phyloP scores from a whole-genome alignment of 1,140 invertebrate species.

The Bombus breviceps region DNA sequence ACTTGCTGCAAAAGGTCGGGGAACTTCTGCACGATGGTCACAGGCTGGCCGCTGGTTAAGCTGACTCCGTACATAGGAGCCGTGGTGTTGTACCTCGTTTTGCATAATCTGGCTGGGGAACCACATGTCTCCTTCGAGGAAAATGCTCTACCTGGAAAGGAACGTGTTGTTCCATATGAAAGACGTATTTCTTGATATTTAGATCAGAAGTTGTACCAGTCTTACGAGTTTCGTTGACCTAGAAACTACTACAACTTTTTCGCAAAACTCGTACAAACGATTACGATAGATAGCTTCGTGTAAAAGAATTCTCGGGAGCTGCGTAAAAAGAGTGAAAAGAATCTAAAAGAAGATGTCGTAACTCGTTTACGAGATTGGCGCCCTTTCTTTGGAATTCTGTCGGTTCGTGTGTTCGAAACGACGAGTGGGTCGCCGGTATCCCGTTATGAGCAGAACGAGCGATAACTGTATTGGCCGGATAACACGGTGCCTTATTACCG shows the following conservation, averaged over 20 bases:
- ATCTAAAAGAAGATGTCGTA: neutral
- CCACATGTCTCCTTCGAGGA: constrained; percentile 83
- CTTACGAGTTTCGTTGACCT: neutral
- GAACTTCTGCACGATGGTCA: constrained; percentile 97
- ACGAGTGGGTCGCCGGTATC: constrained; percentile 73
- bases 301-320: neutral
- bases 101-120: constrained; percentile 90
- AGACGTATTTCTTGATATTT: constrained; percentile 12
- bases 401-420: constrained; percentile 70
- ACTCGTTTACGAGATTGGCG: constrained; percentile 39
- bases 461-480: constrained; percentile 82
- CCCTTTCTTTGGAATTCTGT: constrained; percentile 59
- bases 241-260: neutral
- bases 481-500: constrained; percentile 72
- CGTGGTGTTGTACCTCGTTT: constrained; percentile 95
- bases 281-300: neutral
- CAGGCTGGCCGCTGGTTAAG: constrained; percentile 94
- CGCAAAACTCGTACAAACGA: neutral
- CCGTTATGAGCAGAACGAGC: constrained; percentile 77
- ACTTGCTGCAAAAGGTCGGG: constrained; percentile 96
- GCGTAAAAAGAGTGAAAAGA: neutral
- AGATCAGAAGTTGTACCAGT: neutral
- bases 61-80: constrained; percentile 96
- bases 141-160: constrained; percentile 76
- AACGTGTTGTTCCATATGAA: neutral